Percentiles rank a stretch among this genome's conserved stretches.
phyloP scores from a whole-genome alignment of 2,888 invertebrate species.

The Ceratothoa steindachneri region DNA sequence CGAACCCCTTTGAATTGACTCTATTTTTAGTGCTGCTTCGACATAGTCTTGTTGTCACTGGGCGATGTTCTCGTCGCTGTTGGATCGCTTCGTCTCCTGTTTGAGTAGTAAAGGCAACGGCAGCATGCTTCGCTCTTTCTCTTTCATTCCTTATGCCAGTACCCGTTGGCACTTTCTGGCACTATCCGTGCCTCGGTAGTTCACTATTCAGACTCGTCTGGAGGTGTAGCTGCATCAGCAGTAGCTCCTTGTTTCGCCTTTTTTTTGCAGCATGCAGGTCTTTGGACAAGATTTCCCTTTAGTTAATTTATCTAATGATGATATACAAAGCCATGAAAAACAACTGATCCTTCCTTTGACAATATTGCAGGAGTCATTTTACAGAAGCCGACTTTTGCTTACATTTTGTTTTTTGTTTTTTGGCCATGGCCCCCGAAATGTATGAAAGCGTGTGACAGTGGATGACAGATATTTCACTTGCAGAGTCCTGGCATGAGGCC shows the following conservation, averaged over 20 bases:
- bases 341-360: not conserved
- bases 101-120: too few species aligned
- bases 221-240: not conserved
- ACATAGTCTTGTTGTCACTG: too few species aligned
- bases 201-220: not conserved
- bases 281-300: not conserved
- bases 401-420: not conserved
- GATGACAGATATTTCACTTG: constrained; percentile 20
- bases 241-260: too few species aligned
- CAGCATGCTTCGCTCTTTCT: not conserved
- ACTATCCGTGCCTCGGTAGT: not conserved
- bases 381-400: not conserved
- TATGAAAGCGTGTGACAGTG: constrained; percentile 5
- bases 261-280: constrained; percentile 1
- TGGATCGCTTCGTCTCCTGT: too few species aligned
- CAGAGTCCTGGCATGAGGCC: constrained; percentile 48
- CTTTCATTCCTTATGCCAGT: too few species aligned
- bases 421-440: not conserved
- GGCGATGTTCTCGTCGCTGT: too few species aligned
- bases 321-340: not conserved
- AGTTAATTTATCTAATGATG: not conserved
- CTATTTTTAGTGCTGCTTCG: too few species aligned
- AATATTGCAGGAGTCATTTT: not conserved
- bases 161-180: not conserved
- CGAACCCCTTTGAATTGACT: too few species aligned